Evolutionary conservation across 2,113 vertebrate genomes (phyloP), one percentile per base, ranked within the genome.

Genomic region (Trochalopteron elliotii): DNA sequence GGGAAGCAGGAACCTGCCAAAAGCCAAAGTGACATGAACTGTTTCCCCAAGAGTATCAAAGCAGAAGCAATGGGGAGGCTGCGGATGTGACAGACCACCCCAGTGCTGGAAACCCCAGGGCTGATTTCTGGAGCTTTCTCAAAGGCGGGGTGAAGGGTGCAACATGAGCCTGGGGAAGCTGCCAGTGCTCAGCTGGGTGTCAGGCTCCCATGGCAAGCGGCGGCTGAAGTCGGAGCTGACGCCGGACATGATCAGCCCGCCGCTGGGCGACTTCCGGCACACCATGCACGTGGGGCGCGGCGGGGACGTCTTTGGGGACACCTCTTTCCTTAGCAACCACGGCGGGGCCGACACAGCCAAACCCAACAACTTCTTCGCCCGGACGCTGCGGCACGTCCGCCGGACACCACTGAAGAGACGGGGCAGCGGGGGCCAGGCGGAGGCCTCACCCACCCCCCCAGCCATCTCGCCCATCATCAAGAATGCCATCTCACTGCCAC

Each of bases 281-380:
- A 99, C 99, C 49, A 99, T 99, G 99, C 99, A 99, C 0, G 99
- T 99, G 39, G 99, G 99, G 30, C 99, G 98, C 0, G 99, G 99
- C 0, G 99, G 99, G 1, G 99, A 99, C 0, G 99, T 99, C 81
- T 99, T 99, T 1, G 99, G 99, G 0, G 99, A 99, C 97, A 99
- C 99, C 50, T 99, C 99, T n/a, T 99, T 99, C 97, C 99, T 99
- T 14, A 99, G 99, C 96, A 99, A 99, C 97, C 98, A 98, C 0
- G 99, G 99, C 0, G 99, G 99, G 45, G 10, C 77, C 1, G 96
- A 94, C 21, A 90, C 97, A 3, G 88, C 97, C 17, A 98, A 98
- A 21, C 88, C 97, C 90, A 97, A 98, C 96, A 97, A 97, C 80
- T 99, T 99, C 96, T 98, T 99, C 22, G 93, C 98, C 28, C 98